Evolutionary conservation across 2,797 vertebrate genomes (phyloP).

Genomic region (Decapterus maruadsi): DNA sequence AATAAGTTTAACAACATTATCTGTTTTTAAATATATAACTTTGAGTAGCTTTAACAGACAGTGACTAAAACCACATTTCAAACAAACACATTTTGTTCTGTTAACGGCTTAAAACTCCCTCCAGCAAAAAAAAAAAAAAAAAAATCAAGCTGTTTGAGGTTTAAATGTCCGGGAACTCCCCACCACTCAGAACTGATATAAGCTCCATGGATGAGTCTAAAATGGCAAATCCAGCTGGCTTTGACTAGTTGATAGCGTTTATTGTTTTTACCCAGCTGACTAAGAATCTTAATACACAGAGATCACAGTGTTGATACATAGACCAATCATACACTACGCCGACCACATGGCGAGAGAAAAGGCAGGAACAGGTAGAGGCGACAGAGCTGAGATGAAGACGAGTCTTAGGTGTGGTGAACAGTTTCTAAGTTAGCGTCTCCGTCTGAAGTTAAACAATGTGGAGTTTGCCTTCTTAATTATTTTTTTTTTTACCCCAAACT

Average conservation of each 20-base stretch:
- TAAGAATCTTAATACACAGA: constrained; percentile 11
- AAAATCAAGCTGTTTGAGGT: not conserved
- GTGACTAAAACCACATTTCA: constrained; percentile 21
- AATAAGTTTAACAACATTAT: not conserved
- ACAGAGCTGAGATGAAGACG: no score
- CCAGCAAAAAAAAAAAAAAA: not conserved
- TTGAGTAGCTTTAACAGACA: not conserved
- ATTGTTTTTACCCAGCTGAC: constrained; percentile 19
- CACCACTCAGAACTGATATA: constrained; percentile 1
- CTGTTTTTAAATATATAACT: not conserved
- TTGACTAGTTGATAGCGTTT: not conserved
- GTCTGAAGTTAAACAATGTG: not conserved
- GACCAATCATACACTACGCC: not conserved
- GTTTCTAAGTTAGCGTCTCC: not conserved
- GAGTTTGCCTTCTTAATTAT: not conserved
- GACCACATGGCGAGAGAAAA: not conserved
- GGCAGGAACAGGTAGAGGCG: no score
- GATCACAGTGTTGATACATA: constrained; percentile 5
- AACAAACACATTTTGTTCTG: constrained; percentile 17
- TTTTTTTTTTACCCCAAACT: no score
- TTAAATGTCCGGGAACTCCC: constrained; percentile 23
- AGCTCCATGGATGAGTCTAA: constrained; percentile 20
- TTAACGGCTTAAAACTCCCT: constrained; percentile 26
- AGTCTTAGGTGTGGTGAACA: not conserved
- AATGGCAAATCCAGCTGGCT: constrained; percentile 5